Evolutionary conservation across 2,113 vertebrate genomes (phyloP).

Genomic region (Amphiprion ocellaris): DNA sequence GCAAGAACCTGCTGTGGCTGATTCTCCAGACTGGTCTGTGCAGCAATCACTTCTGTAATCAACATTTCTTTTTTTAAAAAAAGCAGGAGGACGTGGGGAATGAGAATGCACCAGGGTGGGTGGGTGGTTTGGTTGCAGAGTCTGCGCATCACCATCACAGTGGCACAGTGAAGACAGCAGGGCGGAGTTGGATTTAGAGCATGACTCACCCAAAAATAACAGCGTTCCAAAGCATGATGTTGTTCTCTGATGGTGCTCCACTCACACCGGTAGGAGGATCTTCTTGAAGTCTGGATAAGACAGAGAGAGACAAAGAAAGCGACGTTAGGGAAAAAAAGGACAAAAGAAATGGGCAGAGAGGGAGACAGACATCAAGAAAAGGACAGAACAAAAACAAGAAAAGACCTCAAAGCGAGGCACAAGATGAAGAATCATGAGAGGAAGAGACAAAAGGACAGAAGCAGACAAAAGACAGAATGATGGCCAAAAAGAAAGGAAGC

Average conservation of each 20-base stretch:
- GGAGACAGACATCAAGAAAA: background rate
- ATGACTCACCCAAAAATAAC: conserved; percentile 98
- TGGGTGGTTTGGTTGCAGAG: background rate
- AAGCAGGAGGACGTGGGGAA: conserved; percentile 13
- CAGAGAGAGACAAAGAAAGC: conserved; percentile 10
- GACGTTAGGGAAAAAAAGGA: background rate
- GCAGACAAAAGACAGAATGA: background rate
- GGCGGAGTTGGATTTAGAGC: conserved; percentile 54
- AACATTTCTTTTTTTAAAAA: background rate
- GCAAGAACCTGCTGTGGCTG: conserved; percentile 23
- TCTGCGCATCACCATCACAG: conserved; percentile 44
- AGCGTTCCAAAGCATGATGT: conserved; percentile 99
- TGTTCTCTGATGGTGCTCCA: conserved; percentile 98
- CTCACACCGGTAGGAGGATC: conserved; percentile 99
- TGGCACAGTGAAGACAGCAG: conserved; percentile 32
- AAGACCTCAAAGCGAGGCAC: background rate
- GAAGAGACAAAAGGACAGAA: background rate
- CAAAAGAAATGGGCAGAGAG: background rate
- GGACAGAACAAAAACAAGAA: background rate
- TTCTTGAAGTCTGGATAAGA: conserved; percentile 92
- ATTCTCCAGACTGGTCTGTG: conserved; percentile 29
- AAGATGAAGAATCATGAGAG: background rate
- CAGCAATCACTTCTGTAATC: conserved; percentile 36
- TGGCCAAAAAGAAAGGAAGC: background rate
- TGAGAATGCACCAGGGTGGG: background rate